A percentile compares a stretch with the other conserved stretches of the same genome.
phyloP scores from a whole-genome alignment of 2,797 vertebrate species.

The Botia almorhae region DNA sequence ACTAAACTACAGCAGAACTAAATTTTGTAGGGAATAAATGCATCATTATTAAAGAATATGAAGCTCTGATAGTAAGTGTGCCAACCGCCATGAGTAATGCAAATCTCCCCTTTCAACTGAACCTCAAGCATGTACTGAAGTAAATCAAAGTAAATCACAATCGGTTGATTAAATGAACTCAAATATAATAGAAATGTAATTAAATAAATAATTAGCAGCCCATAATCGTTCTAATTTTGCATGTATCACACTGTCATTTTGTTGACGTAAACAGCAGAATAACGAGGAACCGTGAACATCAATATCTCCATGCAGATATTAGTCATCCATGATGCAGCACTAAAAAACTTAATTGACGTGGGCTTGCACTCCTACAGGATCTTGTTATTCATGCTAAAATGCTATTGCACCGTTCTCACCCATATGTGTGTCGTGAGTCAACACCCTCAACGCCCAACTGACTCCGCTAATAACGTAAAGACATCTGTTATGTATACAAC shows the following conservation, averaged over 20 bases:
- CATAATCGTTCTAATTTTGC: slow-evolving; percentile 15
- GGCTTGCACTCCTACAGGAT: slow-evolving; percentile 38
- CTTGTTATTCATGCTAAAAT: slow-evolving; percentile 28
- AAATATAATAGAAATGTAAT: background rate
- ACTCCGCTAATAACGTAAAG: slow-evolving; percentile 23
- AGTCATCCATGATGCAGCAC: slow-evolving; percentile 29
- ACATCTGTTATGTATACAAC: slow-evolving; percentile 34
- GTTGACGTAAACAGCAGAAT: slow-evolving; percentile 29
- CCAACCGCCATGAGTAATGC: background rate
- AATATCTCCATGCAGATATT: slow-evolving; percentile 31
- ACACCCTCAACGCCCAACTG: background rate
- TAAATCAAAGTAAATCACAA: background rate
- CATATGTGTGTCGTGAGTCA: slow-evolving; percentile 30
- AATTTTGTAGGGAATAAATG: slow-evolving; percentile 10
- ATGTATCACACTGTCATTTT: slow-evolving; percentile 24
- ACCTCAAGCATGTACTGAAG: background rate
- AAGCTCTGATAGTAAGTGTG: background rate
- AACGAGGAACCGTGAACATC: slow-evolving; percentile 13
- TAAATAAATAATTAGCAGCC: background rate
- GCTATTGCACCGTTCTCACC: slow-evolving; percentile 9
- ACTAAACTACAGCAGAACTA: background rate
- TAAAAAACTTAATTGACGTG: slow-evolving; percentile 27
- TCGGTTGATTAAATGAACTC: background rate
- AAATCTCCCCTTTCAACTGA: background rate
- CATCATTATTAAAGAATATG: background rate